Evolutionary conservation across 2,888 invertebrate species (phyloP), one percentile per base, ranked within the genome.

Genomic region (Diarsia brunnea): DNA sequence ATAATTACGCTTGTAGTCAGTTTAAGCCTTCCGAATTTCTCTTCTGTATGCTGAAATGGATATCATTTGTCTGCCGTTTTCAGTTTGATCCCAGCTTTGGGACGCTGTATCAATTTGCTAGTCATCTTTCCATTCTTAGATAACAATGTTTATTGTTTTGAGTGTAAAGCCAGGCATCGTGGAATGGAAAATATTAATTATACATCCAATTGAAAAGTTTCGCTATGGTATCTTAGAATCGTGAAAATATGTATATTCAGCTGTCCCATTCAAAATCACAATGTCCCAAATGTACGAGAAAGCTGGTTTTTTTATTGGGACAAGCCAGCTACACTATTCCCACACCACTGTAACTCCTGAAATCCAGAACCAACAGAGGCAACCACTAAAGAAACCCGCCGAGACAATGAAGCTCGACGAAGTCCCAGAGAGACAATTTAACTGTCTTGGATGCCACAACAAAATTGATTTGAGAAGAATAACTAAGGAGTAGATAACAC

Each of bases 1-100:
- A 89, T 92, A 92, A 93, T 92, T 91, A 91, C 90, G 87, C 79
- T 84, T 88, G 87, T 88, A 90, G 89, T 89, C 89, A 88, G 86
- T 89, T 90, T 87, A 85, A 87, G 85, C 87, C 86, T 87, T 88
- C 84, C 73, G 75, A 87, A 88, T 85, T 89, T 86, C 87, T 84
- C 89, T 86, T 85, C 83, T 85, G 84, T 86, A 69, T 74, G 79
- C 87, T 85, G 87, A 90, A 91, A 90, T 91, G 84, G 87, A 84
- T 89, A 89, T 85, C 86, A 90, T 93, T 92, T 90, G 90, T 90
- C 89, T 89, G 72, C 79, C 78, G 82, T 81, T 87, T 86, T 85
- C 71, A 77, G 69, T 73, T 55, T 75, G 55, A 80, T 84, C 76
- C 66, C 75, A 38, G 82, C 66, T 53, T 61, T 55, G 73, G 51